phyloP scores from a whole-genome alignment of 2,797 vertebrate species.

The Heterohyrax brucei region DNA sequence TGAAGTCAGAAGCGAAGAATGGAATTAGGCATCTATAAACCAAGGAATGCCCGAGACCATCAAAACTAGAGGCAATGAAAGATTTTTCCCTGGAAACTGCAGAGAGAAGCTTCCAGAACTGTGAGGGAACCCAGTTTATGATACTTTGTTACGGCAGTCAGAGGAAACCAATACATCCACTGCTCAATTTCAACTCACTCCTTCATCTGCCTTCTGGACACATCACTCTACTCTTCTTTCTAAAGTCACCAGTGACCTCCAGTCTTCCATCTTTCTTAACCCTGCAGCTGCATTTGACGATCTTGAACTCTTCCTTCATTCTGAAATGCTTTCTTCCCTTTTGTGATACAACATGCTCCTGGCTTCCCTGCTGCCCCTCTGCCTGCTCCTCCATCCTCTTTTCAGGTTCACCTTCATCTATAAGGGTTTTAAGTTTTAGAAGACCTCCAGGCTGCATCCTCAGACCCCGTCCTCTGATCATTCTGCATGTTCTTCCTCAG shows the following conservation, averaged over 20 bases:
- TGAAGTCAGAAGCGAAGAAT: background rate
- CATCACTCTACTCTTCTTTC: background rate
- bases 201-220: background rate
- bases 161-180: background rate
- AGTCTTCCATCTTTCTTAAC: background rate
- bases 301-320: background rate
- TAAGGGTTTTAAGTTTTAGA: background rate
- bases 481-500: background rate
- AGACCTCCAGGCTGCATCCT: background rate
- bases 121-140: background rate
- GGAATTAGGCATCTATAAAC: background rate
- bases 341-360: background rate
- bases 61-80: background rate
- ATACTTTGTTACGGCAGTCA: background rate
- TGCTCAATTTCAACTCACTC: background rate
- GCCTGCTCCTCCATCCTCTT: background rate
- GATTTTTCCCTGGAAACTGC: background rate
- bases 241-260: background rate
- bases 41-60: background rate
- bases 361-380: background rate
- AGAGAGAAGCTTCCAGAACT: background rate
- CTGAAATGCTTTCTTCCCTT: background rate
- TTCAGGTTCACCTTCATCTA: background rate
- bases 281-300: background rate
- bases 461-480: background rate